Evolutionary conservation across 2,797 vertebrate species (phyloP).

Genomic region (Numenius phaeopus): DNA sequence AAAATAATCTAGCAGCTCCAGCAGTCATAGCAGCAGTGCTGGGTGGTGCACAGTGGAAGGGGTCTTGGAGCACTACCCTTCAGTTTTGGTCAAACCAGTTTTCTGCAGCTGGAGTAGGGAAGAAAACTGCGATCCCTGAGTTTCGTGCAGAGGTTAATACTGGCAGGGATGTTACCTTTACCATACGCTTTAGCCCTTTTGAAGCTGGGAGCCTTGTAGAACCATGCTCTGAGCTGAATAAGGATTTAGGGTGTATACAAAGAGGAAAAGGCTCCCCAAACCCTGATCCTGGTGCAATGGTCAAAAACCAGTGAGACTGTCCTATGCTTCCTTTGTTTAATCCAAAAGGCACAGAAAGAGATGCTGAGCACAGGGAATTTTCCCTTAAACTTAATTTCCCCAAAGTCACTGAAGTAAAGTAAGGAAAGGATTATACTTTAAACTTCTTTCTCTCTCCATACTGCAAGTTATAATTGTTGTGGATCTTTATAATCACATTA

Average conservation of each 20-base stretch:
- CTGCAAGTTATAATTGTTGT: constrained; percentile 56
- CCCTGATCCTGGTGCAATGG: not conserved
- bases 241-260: not conserved
- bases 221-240: not conserved
- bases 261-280: not conserved
- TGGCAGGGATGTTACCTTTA: not conserved
- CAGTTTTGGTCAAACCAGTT: not conserved
- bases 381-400: not conserved
- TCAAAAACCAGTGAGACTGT: not conserved
- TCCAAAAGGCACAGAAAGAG: not conserved
- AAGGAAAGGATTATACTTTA: not conserved
- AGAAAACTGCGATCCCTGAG: not conserved
- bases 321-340: not conserved
- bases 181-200: not conserved
- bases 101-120: not conserved
- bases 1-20: not conserved
- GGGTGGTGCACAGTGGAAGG: not conserved
- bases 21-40: not conserved
- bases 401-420: not conserved
- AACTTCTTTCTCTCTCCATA: not conserved
- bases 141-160: not conserved
- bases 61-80: not conserved
- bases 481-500: constrained; percentile 38
- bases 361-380: not conserved
- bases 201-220: not conserved